Base-by-base conservation (phyloP, 1,140 invertebrate species). In the Melanaphis sacchari region DNA sequence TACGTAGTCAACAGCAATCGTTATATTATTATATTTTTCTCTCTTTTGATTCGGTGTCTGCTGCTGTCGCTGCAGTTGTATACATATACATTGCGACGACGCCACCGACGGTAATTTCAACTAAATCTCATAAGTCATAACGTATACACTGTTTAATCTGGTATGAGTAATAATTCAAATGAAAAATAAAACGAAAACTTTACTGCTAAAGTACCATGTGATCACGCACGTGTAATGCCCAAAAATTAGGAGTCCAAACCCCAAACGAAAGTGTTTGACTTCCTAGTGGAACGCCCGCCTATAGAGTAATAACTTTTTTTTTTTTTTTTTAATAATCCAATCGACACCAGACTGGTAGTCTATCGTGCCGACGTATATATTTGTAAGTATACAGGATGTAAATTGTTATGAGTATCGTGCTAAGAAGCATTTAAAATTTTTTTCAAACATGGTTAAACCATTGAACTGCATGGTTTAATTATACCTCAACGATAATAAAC, bases 11-110 rank as follows among this genome's bases (percentile, higher is more conserved):
- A 59, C 91, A 36, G 66, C 66, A 43, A 92, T 82, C 91, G 40
- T 38, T 89, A 40, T 90, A 59, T n/a, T 59, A 41, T 49, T 49
- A 49, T 46, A 18, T 66, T 24, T 59, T 90, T 22, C 89, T 90
- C 54, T 90, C 54, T 49, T 59, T 66, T 31, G 89, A 90, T 90
- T 90, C 89, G 89, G 40, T 31, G 88, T 90, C 38, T n/a, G 46
- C 36, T 38, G 46, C 87, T 38, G 49, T 36, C 31, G 36, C 88
- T 22, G 88, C 49, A 85, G 8, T 41, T 26, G 31, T 40, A 84
- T 41, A 43, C 49, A 24, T 84, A 43, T 89, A 36, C 21, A 43
- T 22, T 89, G 26, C 36, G 36, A 8, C n/a, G 43, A 18, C 26
- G n/a, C 41, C 21, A 8, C 90, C 11, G 11, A n/a, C 59, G 31